Conservation (phyloP, 92 coral and sea anemone species). For the Palythoa caribaeorum region DNA sequence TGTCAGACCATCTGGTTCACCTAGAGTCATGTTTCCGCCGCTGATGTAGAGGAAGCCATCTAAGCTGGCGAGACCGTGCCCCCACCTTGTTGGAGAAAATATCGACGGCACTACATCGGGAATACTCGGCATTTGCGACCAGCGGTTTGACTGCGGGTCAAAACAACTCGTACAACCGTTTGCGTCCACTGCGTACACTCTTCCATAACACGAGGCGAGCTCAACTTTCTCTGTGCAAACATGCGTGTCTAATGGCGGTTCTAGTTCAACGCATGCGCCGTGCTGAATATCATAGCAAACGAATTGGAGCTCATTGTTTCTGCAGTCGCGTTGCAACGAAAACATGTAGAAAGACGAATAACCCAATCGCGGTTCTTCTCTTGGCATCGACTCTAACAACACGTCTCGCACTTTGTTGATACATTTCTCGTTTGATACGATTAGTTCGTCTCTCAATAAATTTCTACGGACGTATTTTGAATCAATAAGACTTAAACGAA, state of each 20-base stretch:
- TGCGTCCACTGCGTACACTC: constrained; percentile 23
- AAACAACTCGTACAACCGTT: background rate
- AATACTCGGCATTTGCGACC: constrained; percentile 35
- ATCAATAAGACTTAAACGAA: constrained; percentile 33
- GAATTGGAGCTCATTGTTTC: constrained; percentile 29
- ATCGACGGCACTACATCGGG: constrained; percentile 22
- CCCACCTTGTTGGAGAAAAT: constrained; percentile 33
- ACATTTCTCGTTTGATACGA: constrained; percentile 7
- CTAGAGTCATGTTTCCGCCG: constrained; percentile 37
- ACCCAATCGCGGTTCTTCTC: constrained; percentile 22
- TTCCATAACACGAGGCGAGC: constrained; percentile 9
- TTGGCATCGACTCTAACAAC: background rate
- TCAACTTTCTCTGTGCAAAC: constrained; percentile 19
- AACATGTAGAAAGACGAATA: constrained; percentile 37
- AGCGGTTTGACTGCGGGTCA: constrained; percentile 30
- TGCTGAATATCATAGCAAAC: constrained; percentile 36
- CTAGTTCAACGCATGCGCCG: constrained; percentile 29
- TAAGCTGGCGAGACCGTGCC: constrained; percentile 38
- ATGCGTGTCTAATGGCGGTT: constrained; percentile 3
- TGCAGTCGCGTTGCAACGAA: constrained; percentile 42
- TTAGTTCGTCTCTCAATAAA: constrained; percentile 28
- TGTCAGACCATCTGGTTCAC: constrained; percentile 42
- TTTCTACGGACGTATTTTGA: constrained; percentile 23
- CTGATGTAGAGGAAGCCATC: constrained; percentile 18
- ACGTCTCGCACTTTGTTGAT: constrained; percentile 17